phyloP scores from a whole-genome alignment of 37 sponge, comb jelly and placozoan genomes.

The Chondrosia reniformis region DNA sequence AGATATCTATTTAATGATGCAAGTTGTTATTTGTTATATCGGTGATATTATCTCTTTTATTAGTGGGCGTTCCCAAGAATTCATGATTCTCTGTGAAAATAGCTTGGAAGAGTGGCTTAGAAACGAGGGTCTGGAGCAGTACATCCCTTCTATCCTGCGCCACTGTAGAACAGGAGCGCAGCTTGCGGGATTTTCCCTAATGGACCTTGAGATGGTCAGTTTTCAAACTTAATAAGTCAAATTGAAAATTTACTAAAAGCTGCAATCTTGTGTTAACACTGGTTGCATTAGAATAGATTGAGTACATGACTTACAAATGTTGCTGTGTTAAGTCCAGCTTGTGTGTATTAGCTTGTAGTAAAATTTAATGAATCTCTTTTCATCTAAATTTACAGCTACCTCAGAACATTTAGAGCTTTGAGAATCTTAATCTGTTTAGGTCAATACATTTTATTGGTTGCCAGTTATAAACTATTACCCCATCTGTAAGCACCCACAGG shows the following conservation, averaged over 20 bases:
- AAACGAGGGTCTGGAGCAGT: constrained; percentile 66
- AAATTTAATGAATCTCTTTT: too few species aligned
- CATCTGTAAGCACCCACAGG: too few species aligned
- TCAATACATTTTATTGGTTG: too few species aligned
- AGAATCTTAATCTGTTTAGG: too few species aligned
- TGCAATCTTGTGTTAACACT: too few species aligned
- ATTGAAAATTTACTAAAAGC: neutral
- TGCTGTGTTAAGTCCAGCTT: too few species aligned
- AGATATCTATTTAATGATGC: neutral
- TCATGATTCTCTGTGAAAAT: constrained; percentile 6
- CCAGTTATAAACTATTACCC: too few species aligned
- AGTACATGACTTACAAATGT: too few species aligned
- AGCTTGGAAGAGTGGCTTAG: constrained; percentile 53
- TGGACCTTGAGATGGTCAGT: constrained; percentile 12
- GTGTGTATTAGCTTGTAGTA: too few species aligned
- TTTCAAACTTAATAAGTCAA: neutral
- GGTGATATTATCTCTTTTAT: neutral
- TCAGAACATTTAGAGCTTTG: too few species aligned
- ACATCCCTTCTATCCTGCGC: constrained; percentile 28
- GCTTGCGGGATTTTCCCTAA: constrained; percentile 5
- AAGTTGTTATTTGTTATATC: neutral
- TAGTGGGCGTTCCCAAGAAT: constrained; percentile 22
- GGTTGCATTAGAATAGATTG: too few species aligned
- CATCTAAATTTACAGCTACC: too few species aligned
- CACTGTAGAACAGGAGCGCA: constrained; percentile 7